Percentiles rank a stretch among this genome's conserved stretches.
Evolutionary conservation across 2,888 invertebrate genomes (phyloP).

Genomic region (Eupeodes latifasciatus): DNA sequence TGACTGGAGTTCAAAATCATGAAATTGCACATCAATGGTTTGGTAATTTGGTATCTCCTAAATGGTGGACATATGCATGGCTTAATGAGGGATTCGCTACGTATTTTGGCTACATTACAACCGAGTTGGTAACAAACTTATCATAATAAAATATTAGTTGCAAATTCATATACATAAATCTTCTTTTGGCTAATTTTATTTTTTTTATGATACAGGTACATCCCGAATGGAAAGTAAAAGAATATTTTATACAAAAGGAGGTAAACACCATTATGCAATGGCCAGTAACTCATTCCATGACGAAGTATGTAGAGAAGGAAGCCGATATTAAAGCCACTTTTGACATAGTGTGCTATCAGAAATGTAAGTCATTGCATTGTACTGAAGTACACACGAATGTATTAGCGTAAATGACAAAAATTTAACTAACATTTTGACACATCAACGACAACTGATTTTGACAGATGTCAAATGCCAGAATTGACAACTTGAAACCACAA

Average conservation of each 20-base stretch:
- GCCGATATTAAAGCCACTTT: conserved; percentile 84
- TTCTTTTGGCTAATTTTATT: background rate
- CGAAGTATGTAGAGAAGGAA: conserved; percentile 81
- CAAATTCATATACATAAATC: background rate
- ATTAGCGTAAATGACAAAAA: too few species aligned
- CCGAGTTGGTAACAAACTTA: conserved; percentile 80
- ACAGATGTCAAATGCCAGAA: too few species aligned
- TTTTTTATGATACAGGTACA: conserved; percentile 85
- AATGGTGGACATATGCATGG: conserved; percentile 90
- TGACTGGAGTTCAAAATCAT: conserved; percentile 85
- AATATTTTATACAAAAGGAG: conserved; percentile 85
- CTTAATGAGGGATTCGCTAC: conserved; percentile 90
- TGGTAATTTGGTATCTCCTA: conserved; percentile 89
- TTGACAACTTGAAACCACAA: too few species aligned
- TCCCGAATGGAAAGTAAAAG: conserved; percentile 87
- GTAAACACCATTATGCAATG: conserved; percentile 80
- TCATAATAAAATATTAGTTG: background rate
- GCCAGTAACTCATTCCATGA: conserved; percentile 80
- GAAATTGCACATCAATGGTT: conserved; percentile 92
- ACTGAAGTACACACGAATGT: too few species aligned
- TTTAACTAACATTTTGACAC: too few species aligned
- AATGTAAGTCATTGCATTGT: conserved; percentile 82
- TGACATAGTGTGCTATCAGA: conserved; percentile 88
- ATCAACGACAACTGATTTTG: too few species aligned
- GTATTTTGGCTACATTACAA: conserved; percentile 81